Evolutionary conservation across 2,888 invertebrate species (phyloP).

Genomic region (Amblyjoppa fuscipennis): DNA sequence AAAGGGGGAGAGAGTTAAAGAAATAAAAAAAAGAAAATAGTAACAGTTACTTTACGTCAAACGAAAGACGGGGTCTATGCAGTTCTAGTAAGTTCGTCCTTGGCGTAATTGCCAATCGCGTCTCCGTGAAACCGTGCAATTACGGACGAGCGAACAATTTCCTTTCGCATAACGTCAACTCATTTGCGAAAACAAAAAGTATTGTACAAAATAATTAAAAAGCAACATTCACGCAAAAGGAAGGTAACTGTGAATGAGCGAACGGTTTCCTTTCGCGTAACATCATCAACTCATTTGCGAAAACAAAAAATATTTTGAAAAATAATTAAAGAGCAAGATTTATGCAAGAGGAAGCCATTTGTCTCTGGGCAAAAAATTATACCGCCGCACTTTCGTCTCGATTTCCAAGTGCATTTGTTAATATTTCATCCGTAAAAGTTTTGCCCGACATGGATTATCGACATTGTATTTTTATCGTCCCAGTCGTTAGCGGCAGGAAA

Average conservation of each 20-base stretch:
- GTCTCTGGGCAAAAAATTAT: background rate
- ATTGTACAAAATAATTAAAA: too few relatives aligned
- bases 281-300: too few relatives aligned
- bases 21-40: constrained; percentile 9
- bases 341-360: background rate
- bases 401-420: background rate
- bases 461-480: background rate
- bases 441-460: background rate
- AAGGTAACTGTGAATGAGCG: too few relatives aligned
- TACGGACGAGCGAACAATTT: constrained; percentile 46
- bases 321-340: background rate
- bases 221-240: too few relatives aligned
- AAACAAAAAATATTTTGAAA: too few relatives aligned
- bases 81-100: constrained; percentile 40
- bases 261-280: too few relatives aligned
- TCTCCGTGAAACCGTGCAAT: constrained; percentile 25
- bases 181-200: too few relatives aligned
- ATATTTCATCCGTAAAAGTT: background rate
- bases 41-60: background rate
- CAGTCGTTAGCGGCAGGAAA: background rate
- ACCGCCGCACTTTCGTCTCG: background rate
- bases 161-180: background rate
- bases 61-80: background rate
- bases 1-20: constrained; percentile 29
- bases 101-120: constrained; percentile 33